Evolutionary conservation across 2,113 vertebrate genomes (phyloP), one percentile per base, ranked within the genome.

Genomic region (Amazona vittata): DNA sequence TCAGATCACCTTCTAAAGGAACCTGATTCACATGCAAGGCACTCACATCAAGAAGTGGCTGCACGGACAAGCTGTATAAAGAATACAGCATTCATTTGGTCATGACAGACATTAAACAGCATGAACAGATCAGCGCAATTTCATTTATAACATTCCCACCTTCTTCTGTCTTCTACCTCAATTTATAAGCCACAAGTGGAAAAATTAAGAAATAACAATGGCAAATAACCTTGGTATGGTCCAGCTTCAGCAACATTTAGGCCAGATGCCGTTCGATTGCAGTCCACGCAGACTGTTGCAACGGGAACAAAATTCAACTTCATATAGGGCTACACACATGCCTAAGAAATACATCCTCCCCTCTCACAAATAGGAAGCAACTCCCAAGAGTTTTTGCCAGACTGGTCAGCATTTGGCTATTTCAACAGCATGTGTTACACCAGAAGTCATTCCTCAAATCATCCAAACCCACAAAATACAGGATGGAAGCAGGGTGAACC

Each of bases 391-490:
- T 29, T 50, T 85, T 39, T 77, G 12, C 62, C 39, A 95, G 37
- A 77, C 57, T 46, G 24, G 13, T 82, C 84, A 91, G 33, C 43
- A 68, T 43, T 75, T 68, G 57, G 86, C 52, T 60, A 43, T 83
- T 92, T 59, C 74, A 90, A 70, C 43, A 71, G 74, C 46, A 78
- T 16, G 9, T 11, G 25, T 67, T 78, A 67, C 35, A 85, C 16
- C 52, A 83, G 64, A 47, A 90, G 52, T 37, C 47, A 71, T 6
- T 68, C 39, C 21, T 41, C 3, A 8, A 5, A 21, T 70, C 44
- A 80, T 39, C 41, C 31, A 70, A 76, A 86, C 33, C 0, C 7
- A 62, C 0, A 2, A 73, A 86, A 89, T 6, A 79, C 1, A 1
- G 28, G 53, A 49, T 1, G 11, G 57, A 74, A 92, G 39, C 9